Percentiles rank a stretch among this genome's conserved stretches.
phyloP scores from a whole-genome alignment of 1,140 invertebrate genomes.

The Pachypeltis micranthus region DNA sequence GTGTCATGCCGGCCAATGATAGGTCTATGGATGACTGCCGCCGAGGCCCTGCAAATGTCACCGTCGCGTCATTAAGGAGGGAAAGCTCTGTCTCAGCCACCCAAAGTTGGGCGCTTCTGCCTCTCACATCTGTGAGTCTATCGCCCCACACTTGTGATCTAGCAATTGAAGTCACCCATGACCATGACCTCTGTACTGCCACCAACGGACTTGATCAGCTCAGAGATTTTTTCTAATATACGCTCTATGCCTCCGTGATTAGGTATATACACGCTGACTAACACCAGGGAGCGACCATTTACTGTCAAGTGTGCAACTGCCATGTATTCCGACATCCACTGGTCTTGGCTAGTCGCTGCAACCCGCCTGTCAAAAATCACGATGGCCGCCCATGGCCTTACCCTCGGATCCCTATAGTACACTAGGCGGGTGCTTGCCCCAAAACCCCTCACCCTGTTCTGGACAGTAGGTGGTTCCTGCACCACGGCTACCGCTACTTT shows the following conservation, averaged over 20 bases:
- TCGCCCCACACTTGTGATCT: not conserved
- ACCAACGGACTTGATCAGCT: not conserved
- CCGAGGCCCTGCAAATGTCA: not conserved
- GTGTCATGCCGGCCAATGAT: not conserved
- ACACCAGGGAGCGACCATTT: not conserved
- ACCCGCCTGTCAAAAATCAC: not conserved
- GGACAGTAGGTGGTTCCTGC: not conserved
- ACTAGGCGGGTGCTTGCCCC: not conserved
- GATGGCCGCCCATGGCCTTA: not conserved
- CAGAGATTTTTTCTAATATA: not conserved
- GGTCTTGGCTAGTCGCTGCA: not conserved
- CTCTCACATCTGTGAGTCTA: not conserved
- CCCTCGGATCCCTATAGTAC: not conserved
- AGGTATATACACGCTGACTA: not conserved
- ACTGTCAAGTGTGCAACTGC: not conserved
- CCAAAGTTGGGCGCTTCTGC: not conserved
- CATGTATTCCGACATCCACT: not conserved
- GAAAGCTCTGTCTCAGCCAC: not conserved
- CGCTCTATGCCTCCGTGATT: not conserved
- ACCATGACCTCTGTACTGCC: not conserved
- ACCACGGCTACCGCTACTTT: not conserved
- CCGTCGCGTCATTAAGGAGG: not conserved
- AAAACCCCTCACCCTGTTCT: not conserved
- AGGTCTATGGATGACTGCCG: not conserved
- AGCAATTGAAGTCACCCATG: not conserved